These are phyloP conservation scores for Rhorus exstirpatorius DNA, from an alignment of 2,888 invertebrate species.

Conservation along the genomic window DNA sequence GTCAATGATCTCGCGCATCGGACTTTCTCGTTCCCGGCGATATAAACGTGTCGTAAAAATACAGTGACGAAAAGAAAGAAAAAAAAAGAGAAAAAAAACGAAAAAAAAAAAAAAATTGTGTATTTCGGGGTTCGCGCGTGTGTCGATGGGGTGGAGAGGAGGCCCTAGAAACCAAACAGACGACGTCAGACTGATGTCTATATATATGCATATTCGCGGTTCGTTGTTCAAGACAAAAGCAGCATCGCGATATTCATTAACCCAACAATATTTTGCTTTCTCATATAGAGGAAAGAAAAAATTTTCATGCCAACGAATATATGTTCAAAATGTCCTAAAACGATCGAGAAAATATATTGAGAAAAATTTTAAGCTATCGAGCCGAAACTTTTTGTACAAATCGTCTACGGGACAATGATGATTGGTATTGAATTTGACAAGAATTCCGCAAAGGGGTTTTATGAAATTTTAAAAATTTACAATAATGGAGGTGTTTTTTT, in stretches of 20 bases:
- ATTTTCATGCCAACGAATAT: too few relatives aligned
- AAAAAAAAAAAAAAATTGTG: conserved; percentile 36
- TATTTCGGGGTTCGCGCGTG: conserved; percentile 60
- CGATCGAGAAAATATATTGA: too few relatives aligned
- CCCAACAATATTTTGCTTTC: too few relatives aligned
- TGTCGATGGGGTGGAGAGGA: conserved; percentile 52
- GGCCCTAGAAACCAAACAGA: conserved; percentile 76
- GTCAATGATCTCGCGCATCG: background rate
- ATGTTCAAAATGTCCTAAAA: too few relatives aligned
- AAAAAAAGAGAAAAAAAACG: conserved; percentile 55
- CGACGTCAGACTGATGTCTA: conserved; percentile 60
- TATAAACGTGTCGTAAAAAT: background rate
- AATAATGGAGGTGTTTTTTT: too few relatives aligned
- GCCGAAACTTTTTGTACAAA: too few relatives aligned
- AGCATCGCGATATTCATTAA: conserved; percentile 37
- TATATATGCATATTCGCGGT: conserved; percentile 25
- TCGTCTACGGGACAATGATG: too few relatives aligned
- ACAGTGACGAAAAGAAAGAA: conserved; percentile 52
- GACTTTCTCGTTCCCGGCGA: background rate
- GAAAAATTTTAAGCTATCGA: too few relatives aligned
- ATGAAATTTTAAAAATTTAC: too few relatives aligned
- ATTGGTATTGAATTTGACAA: too few relatives aligned
- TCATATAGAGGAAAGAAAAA: too few relatives aligned
- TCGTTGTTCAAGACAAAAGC: conserved; percentile 33
- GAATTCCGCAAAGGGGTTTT: too few relatives aligned